Percentiles rank a stretch among this genome's conserved stretches.
Evolutionary conservation across 2,888 invertebrate species (phyloP).

Genomic region (Eupithecia inturbata): DNA sequence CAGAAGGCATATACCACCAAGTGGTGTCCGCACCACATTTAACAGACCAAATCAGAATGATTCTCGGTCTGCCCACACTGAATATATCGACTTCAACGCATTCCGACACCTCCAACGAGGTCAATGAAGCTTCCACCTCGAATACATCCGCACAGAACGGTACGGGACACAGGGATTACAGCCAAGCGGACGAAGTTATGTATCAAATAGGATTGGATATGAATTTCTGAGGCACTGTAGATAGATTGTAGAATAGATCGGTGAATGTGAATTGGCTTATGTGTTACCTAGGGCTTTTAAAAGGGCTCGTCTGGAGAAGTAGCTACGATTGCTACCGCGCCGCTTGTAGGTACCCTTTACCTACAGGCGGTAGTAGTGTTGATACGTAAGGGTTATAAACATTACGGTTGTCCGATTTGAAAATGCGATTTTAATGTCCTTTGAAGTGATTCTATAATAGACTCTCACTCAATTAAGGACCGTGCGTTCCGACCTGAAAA

Average conservation of each 20-base stretch:
- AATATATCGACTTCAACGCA: slow-evolving; percentile 61
- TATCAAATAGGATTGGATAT: slow-evolving; percentile 84
- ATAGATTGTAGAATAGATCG: slow-evolving; percentile 10
- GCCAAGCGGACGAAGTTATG: slow-evolving; percentile 79
- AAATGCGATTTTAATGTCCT: neutral
- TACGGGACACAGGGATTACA: slow-evolving; percentile 47
- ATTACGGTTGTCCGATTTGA: neutral
- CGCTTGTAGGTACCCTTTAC: neutral
- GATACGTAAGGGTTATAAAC: neutral
- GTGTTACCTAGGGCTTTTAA: neutral
- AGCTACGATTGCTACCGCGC: neutral
- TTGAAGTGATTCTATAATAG: neutral
- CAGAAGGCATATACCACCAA: slow-evolving; percentile 97
- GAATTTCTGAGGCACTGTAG: slow-evolving; percentile 76
- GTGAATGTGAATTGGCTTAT: slow-evolving; percentile 9
- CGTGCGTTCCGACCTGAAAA: neutral
- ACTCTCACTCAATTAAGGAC: neutral
- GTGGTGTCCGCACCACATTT: slow-evolving; percentile 88
- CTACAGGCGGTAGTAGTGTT: no score
- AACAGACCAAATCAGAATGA: slow-evolving; percentile 88
- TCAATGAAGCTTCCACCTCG: slow-evolving; percentile 39
- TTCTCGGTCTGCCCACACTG: slow-evolving; percentile 87
- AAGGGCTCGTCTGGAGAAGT: neutral
- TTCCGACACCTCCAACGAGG: slow-evolving; percentile 55
- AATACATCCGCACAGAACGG: slow-evolving; percentile 52